phyloP scores from a whole-genome alignment of 2,113 vertebrate genomes.

The Mirza zaza region DNA sequence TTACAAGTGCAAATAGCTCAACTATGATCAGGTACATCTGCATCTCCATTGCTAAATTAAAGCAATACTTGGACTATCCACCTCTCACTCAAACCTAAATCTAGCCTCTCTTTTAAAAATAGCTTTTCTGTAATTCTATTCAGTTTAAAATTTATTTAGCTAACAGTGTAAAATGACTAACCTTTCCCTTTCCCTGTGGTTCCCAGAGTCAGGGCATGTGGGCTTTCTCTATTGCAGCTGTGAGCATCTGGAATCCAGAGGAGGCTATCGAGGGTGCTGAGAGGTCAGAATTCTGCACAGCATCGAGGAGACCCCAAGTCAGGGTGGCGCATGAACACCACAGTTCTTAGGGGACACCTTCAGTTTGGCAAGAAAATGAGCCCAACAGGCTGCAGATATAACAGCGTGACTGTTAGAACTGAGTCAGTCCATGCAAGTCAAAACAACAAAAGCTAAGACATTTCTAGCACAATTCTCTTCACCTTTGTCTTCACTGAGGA shows the following conservation, averaged over 20 bases:
- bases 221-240: background rate
- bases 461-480: background rate
- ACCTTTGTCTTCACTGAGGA: background rate
- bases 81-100: background rate
- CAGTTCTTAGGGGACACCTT: background rate
- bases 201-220: background rate
- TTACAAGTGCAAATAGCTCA: slow-evolving; percentile 55
- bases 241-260: background rate
- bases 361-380: background rate
- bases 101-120: background rate
- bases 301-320: background rate
- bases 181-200: background rate
- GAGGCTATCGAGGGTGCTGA: background rate
- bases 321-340: background rate
- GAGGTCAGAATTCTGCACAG: background rate
- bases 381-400: background rate
- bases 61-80: slow-evolving; percentile 26
- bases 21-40: slow-evolving; percentile 52
- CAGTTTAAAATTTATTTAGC: background rate
- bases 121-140: background rate
- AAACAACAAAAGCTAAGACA: background rate
- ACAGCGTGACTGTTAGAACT: background rate
- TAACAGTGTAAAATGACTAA: background rate
- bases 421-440: background rate
- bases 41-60: slow-evolving; percentile 48